Conservation (phyloP, 2,797 vertebrate genomes). For the Molothrus aeneus region DNA sequence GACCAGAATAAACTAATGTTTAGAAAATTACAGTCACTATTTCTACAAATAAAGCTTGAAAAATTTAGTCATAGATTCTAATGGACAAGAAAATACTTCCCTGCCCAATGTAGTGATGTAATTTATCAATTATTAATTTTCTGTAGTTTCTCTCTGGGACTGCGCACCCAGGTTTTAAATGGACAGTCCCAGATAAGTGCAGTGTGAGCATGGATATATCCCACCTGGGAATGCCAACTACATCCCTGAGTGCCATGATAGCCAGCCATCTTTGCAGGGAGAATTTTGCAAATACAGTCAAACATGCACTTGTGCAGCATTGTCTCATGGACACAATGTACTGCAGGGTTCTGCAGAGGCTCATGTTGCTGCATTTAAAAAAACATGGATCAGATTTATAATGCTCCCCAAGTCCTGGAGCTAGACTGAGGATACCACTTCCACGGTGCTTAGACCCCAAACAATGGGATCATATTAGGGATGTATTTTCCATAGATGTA, state of each 20-base stretch:
- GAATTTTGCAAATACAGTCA: background rate
- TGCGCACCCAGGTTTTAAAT: background rate
- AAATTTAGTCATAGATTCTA: background rate
- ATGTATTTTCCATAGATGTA: background rate
- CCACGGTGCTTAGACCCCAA: background rate
- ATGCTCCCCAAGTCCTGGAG: background rate
- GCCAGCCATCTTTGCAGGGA: background rate
- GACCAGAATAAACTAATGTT: background rate
- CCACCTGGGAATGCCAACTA: accelerated
- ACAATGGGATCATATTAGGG: background rate
- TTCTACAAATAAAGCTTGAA: background rate
- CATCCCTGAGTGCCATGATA: background rate
- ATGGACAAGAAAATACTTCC: background rate
- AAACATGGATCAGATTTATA: background rate
- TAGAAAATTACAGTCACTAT: background rate
- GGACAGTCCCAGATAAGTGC: background rate
- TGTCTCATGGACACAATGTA: background rate
- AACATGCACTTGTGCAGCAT: background rate
- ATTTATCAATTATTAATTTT: background rate
- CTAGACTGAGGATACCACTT: background rate
- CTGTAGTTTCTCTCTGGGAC: background rate
- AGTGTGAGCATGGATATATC: background rate
- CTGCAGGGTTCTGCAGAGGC: background rate
- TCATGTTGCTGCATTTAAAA: background rate
- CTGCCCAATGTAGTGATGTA: background rate